Evolutionary conservation across 2,113 vertebrate species (phyloP).

Genomic region (Sander lucioperca): DNA sequence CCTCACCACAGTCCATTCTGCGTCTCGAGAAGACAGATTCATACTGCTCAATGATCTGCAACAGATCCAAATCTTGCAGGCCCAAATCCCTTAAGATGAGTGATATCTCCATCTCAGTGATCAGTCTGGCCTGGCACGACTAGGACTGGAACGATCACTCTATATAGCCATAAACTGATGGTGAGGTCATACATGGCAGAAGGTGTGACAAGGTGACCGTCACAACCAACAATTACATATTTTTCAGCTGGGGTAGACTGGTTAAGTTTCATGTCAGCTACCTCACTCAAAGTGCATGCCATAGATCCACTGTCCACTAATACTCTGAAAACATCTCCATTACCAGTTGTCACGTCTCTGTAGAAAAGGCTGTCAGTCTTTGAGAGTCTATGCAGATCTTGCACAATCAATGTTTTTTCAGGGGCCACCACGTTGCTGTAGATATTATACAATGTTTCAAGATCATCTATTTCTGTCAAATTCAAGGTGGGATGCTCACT

Average conservation of each 20-base stretch:
- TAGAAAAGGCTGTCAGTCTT: slow-evolving; percentile 17
- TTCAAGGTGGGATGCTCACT: slow-evolving; percentile 24
- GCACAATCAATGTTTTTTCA: slow-evolving; percentile 9
- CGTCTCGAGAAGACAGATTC: no score
- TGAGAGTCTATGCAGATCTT: slow-evolving; percentile 27
- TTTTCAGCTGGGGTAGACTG: slow-evolving; percentile 24
- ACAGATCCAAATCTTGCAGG: no score
- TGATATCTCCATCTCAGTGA: neutral
- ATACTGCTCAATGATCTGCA: no score
- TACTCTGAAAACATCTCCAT: slow-evolving; percentile 31
- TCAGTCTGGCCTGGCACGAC: slow-evolving; percentile 38
- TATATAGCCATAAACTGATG: slow-evolving; percentile 23
- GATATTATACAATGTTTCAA: neutral
- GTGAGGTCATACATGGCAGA: slow-evolving; percentile 47
- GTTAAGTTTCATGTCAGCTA: neutral
- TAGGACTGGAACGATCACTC: neutral
- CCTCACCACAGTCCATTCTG: no score
- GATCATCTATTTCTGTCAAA: neutral
- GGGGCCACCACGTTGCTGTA: neutral
- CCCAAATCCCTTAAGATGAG: no score
- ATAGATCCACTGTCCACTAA: slow-evolving; percentile 60
- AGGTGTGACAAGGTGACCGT: slow-evolving; percentile 27
- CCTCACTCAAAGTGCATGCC: slow-evolving; percentile 50
- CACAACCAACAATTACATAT: slow-evolving; percentile 46
- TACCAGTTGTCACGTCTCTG: slow-evolving; percentile 15